Evolutionary conservation across 1,140 invertebrate species (phyloP).

Genomic region (Paraescarpia echinospica): DNA sequence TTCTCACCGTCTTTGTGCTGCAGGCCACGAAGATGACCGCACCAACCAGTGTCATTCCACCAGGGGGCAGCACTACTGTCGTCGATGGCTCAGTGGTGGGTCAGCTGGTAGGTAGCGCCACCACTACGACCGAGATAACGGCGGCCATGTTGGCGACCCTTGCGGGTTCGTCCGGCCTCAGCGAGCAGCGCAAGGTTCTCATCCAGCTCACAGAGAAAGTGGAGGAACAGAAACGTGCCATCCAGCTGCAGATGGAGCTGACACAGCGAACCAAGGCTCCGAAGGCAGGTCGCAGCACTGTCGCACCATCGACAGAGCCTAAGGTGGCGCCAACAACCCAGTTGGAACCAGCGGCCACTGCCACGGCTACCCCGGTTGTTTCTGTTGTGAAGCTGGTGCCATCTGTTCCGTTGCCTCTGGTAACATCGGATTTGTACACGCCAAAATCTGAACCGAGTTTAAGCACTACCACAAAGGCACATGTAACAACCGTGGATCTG

Average conservation of each 20-base stretch:
- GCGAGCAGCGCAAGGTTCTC: conserved; percentile 9
- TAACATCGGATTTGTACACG: neutral
- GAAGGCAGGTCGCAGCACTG: neutral
- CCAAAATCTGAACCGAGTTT: neutral
- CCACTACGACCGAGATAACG: neutral
- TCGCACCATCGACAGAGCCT: neutral
- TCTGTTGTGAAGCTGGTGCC: neutral
- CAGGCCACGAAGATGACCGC: neutral
- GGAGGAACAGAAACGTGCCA: conserved; percentile 17
- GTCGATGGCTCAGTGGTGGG: neutral
- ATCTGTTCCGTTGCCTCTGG: neutral
- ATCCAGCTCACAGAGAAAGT: conserved; percentile 12
- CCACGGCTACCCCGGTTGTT: neutral
- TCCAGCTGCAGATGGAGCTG: conserved; percentile 8
- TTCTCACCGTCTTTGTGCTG: neutral
- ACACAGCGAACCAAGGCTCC: neutral
- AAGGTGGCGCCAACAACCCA: neutral
- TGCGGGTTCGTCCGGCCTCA: neutral
- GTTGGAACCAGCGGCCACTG: neutral
- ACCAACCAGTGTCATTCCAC: neutral
- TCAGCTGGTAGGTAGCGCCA: conserved; percentile 1
- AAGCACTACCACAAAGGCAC: neutral
- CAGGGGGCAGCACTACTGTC: conserved; percentile 1
- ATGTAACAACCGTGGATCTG: neutral
- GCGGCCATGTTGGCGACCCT: conserved; percentile 4